These are phyloP conservation scores for Isurus oxyrinchus DNA, from an alignment of 2,113 vertebrate species.

Conservation along the genomic window DNA sequence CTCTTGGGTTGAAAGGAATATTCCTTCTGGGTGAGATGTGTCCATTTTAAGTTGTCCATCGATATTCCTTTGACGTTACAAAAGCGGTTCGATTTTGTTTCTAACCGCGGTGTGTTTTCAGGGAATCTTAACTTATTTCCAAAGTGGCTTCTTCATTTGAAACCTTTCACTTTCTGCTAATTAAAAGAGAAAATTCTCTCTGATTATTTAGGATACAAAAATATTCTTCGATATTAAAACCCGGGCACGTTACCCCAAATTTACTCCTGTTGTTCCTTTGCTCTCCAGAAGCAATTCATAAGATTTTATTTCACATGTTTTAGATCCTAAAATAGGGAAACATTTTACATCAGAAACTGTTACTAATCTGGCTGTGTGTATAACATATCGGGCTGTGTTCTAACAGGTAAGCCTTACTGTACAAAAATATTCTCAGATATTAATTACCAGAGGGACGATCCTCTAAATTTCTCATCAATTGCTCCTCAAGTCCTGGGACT, in stretches of 20 bases:
- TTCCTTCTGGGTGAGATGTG: background rate
- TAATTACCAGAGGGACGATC: too few relatives aligned
- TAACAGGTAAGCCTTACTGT: too few relatives aligned
- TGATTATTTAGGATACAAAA: background rate
- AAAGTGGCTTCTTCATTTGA: background rate
- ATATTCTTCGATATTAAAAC: background rate
- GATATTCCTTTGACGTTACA: conserved; percentile 17
- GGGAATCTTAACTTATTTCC: background rate
- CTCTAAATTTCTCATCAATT: too few relatives aligned
- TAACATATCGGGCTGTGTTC: too few relatives aligned
- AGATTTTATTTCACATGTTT: background rate
- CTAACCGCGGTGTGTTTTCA: background rate
- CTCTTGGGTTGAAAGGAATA: background rate
- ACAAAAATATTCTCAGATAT: too few relatives aligned
- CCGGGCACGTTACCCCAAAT: background rate
- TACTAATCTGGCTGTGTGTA: too few relatives aligned
- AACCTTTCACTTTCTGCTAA: background rate
- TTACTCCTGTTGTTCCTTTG: background rate
- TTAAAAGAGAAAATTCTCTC: background rate
- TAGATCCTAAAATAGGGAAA: background rate
- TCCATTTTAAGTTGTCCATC: background rate
- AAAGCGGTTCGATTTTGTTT: background rate
- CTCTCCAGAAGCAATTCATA: background rate
- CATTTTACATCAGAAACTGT: too few relatives aligned
- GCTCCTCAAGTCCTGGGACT: background rate